A percentile compares a stretch with the other conserved stretches of the same genome.
These are phyloP conservation scores for Creontiades dilutus DNA, from an alignment of 2,888 invertebrate genomes.

Conservation along the genomic window DNA sequence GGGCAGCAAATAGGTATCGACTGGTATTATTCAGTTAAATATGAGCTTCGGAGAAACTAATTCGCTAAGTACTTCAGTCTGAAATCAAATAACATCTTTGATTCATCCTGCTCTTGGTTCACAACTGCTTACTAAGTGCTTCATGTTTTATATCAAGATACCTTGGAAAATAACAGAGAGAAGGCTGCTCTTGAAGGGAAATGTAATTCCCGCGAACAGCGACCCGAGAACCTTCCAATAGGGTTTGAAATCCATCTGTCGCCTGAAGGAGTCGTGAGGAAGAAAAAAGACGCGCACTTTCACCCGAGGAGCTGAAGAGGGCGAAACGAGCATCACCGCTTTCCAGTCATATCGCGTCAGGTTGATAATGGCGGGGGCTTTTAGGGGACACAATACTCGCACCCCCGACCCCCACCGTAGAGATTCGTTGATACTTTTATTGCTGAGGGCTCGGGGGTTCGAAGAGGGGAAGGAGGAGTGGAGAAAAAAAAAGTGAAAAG, in stretches of 20 bases:
- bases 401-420: not conserved
- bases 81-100: no score
- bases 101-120: no score
- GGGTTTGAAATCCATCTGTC: constrained; percentile 32
- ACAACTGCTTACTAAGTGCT: no score
- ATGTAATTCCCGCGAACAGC: constrained; percentile 12
- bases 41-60: no score
- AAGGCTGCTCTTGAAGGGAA: constrained; percentile 22
- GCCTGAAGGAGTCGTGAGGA: constrained; percentile 24
- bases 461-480: not conserved
- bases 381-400: constrained; percentile 44
- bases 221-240: not conserved
- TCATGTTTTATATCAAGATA: not conserved
- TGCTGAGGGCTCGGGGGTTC: constrained; percentile 25
- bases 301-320: constrained; percentile 21
- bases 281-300: constrained; percentile 38
- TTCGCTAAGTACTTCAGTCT: no score
- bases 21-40: no score
- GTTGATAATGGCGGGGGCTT: constrained; percentile 51
- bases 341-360: constrained; percentile 47
- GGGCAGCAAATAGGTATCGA: no score
- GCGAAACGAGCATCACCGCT: constrained; percentile 24
- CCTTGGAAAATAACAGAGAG: not conserved
- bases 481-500: constrained; percentile 21
- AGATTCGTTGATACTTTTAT: constrained; percentile 42